A percentile compares a stretch with the other conserved stretches of the same genome.
Evolutionary conservation across 2,888 invertebrate genomes (phyloP).

Genomic region (Carcina quercana): DNA sequence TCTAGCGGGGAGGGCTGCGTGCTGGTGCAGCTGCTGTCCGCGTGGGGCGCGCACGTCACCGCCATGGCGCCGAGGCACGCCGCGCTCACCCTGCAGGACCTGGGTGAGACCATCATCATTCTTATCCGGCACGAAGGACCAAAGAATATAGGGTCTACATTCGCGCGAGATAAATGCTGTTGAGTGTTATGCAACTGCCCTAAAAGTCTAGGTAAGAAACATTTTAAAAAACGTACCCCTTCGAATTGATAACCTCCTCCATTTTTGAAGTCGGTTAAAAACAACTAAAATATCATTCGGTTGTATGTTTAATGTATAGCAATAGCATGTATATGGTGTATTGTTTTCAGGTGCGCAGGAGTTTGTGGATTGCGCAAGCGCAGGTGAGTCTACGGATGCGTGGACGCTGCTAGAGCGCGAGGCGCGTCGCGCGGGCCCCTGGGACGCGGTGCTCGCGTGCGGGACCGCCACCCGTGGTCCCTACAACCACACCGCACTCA

Average conservation of each 20-base stretch:
- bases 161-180: no score
- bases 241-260: no score
- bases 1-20: slow-evolving; percentile 52
- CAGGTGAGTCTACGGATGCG: slow-evolving; percentile 18
- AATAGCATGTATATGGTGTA: no score
- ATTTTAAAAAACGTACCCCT: neutral
- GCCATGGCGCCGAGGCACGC: slow-evolving; percentile 40
- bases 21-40: slow-evolving; percentile 44
- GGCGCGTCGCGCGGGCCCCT: slow-evolving; percentile 40
- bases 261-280: no score
- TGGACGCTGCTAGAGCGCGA: slow-evolving; percentile 39
- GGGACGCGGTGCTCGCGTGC: slow-evolving; percentile 53
- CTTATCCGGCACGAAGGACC: no score
- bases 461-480: neutral
- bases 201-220: no score
- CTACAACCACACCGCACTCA: slow-evolving; percentile 28
- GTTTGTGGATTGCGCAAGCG: slow-evolving; percentile 32
- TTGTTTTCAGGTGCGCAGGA: slow-evolving; percentile 38
- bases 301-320: no score
- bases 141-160: no score
- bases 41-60: slow-evolving; percentile 47
- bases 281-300: no score
- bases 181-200: no score
- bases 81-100: slow-evolving; percentile 31
- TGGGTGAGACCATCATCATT: slow-evolving; percentile 32